Evolutionary conservation across 2,113 vertebrate genomes (phyloP), one percentile per base, ranked within the genome.

Genomic region (Poeciliopsis prolifica): DNA sequence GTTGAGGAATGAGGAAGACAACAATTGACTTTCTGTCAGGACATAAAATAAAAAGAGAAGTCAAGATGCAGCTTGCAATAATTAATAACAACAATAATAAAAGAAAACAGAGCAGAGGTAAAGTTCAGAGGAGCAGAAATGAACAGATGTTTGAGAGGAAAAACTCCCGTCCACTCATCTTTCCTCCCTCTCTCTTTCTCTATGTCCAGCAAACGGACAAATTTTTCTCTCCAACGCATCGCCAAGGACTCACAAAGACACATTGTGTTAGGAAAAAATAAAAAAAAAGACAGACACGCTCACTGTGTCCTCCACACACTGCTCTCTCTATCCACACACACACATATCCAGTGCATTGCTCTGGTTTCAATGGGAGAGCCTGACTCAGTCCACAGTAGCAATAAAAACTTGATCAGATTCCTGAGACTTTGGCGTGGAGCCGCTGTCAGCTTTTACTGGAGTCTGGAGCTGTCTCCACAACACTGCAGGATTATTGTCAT

Each of bases 231-330:
- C 78, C 89, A 84, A 87, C 72, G 40, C 84, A 76, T 75, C 68
- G 88, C 87, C 92, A 80, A 86, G 66, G 51, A 82, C 87, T 88
- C 80, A 94, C 93, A 95, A 93, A 93, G 93, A 81, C 88, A 86
- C 89, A 91, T 92, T 94, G 92, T 94, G 60, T 80, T 19, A 48
- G 19, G 14, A 42, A 42, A 42, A 42, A 37, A 42, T 15, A 42
- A 37, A 48, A 48, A 58, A 58, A 29, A 58, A 70, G 82, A 88
- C 87, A 90, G 81, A 79, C 81, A 85, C 76, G 82, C 85, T 89
- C 88, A 84, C 64, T 77, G 68, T 77, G 66, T 74, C 63, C 60
- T 58, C 61, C 64, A 61, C 87, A 42, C 73, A 66, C 83, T 44
- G 61, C 72, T 77, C 78, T 62, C 61, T 35, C 72, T 74, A 79